Conservation (phyloP, 2,113 vertebrate genomes). For the Varanus salvator region DNA sequence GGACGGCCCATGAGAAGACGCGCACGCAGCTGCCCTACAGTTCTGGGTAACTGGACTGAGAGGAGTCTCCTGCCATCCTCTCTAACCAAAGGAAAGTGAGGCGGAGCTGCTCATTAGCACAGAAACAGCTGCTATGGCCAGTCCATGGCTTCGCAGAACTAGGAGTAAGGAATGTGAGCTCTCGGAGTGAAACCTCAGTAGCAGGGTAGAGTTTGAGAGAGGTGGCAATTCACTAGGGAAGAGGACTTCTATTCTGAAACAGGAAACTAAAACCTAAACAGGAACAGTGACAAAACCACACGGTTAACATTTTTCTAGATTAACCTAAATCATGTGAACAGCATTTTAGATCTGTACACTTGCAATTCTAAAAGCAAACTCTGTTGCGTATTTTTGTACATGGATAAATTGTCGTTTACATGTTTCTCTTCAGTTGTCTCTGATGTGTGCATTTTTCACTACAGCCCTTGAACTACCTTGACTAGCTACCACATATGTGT, state of each 20-base stretch:
- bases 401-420: too few species aligned
- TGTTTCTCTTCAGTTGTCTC: too few species aligned
- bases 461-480: too few species aligned
- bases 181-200: neutral
- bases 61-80: too few species aligned
- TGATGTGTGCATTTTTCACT: too few species aligned
- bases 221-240: neutral
- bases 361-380: too few species aligned
- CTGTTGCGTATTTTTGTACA: too few species aligned
- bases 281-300: neutral
- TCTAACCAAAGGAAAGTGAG: neutral
- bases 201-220: neutral
- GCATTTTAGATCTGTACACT: neutral
- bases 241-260: neutral
- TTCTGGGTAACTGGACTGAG: too few species aligned
- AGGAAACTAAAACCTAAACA: neutral
- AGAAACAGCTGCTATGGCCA: neutral
- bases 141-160: neutral
- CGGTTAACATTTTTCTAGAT: neutral
- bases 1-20: neutral
- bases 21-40: too few species aligned
- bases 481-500: too few species aligned
- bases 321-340: neutral
- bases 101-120: neutral
- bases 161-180: neutral